Evolutionary conservation across 2,888 invertebrate species (phyloP), one percentile per base, ranked within the genome.

Genomic region (Eristalinus sepulchralis): DNA sequence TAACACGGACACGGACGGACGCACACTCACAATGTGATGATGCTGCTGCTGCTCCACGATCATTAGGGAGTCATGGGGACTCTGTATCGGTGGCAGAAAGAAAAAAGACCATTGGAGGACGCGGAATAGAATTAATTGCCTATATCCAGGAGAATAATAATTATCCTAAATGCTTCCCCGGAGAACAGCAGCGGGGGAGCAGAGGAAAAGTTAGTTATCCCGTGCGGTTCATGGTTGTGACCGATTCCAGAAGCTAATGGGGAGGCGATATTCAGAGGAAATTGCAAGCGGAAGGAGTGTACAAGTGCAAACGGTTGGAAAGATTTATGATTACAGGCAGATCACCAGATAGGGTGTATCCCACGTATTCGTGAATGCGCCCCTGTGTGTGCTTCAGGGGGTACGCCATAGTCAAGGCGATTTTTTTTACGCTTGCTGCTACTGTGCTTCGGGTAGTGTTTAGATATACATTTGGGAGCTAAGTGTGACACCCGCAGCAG

Each of bases 101-200:
- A 60, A 68, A 36, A 39, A 57, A 22, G 59, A 17, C 47, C 39
- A 70, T 17, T 31, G 71, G 34, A 47, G 75, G 63, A 73, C 64
- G 55, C 70, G 70, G 63, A 77, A 63, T 59, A 71, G 75, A 86
- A 83, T 86, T 86, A 86, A 86, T 86, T 86, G 86, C 83, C 78
- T 62, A 86, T 83, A 83, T 86, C 86, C 83, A 83, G 82, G 78
- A 86, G 83, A 86, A 82, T 83, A 86, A 86, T 86, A 86, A 86
- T 86, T 86, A 86, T 86, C 86, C 83, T 86, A 86, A 86, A 86
- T 75, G 86, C 78, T 86, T 68, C 73, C 33, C 11, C n/a, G 13
- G 39, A 39, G 31, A 71, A 27, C 34, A 57, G 55, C 55, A 73
- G 47, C 27, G 55, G 60, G n/a, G 22, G 13, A 17, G 17, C 20